A percentile compares a stretch with the other conserved stretches of the same genome.
These are phyloP conservation scores for Oeneis ivallda DNA, from an alignment of 2,888 invertebrate genomes.

Conservation along the genomic window DNA sequence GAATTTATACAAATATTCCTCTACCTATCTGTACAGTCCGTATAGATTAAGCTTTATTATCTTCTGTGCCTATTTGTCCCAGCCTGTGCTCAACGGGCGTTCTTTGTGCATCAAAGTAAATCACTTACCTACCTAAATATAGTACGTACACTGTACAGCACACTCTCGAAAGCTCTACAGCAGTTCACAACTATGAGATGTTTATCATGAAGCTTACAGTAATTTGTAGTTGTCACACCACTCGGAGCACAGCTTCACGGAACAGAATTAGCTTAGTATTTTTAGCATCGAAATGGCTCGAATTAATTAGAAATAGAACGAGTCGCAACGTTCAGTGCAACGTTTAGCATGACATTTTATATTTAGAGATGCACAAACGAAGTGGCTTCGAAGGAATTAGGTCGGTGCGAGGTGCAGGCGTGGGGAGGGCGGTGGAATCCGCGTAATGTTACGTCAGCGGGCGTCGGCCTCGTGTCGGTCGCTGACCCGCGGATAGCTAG, in stretches of 20 bases:
- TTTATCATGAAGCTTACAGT: not conserved
- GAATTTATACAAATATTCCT: too few relatives aligned
- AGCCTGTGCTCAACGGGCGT: too few relatives aligned
- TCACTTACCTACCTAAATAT: too few relatives aligned
- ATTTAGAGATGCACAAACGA: conserved; percentile 78
- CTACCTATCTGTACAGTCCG: too few relatives aligned
- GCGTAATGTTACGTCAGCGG: conserved; percentile 81
- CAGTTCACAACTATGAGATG: not conserved
- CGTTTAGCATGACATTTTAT: conserved; percentile 56
- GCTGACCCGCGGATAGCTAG: conserved; percentile 78
- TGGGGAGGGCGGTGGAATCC: conserved; percentile 65
- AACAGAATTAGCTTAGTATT: conserved; percentile 29
- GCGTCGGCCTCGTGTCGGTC: conserved; percentile 77
- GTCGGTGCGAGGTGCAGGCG: conserved; percentile 62
- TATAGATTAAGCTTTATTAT: too few relatives aligned
- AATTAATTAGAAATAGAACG: conserved; percentile 68
- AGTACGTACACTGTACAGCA: too few relatives aligned
- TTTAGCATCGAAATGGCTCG: conserved; percentile 52
- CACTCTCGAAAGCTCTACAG: not conserved
- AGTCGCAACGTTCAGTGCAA: conserved; percentile 66
- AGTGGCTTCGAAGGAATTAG: conserved; percentile 79
- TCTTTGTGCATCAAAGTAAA: not conserved
- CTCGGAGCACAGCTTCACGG: conserved; percentile 26
- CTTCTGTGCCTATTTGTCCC: too few relatives aligned
- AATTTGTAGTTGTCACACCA: not conserved